Base-by-base conservation (phyloP, 2,113 vertebrate genomes). In the Brachypteracias leptosomus region DNA sequence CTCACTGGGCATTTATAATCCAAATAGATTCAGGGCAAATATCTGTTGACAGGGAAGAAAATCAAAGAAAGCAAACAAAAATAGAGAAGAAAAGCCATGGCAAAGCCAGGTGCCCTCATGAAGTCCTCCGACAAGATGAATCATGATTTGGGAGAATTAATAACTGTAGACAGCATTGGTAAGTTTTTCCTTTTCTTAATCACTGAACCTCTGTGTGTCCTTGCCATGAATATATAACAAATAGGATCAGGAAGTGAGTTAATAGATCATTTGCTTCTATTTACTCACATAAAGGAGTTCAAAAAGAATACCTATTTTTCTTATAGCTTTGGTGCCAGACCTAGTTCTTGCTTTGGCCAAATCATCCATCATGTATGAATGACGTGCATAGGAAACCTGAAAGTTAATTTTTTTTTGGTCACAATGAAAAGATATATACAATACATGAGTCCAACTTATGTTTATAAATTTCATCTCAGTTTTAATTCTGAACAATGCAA, bases 181-280 rank as follows among this genome's bases (percentile, higher is more conserved):
- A 94, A 95, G 85, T 62, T 97, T 95, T 97, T 93, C 79, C 92
- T 96, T 91, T 91, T 68, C 89, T 95, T 90, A 95, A 87, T 87
- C 75, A 77, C 79, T 87, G 73, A 91, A 95, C 76, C 80, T 78
- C 38, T 1, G 1, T 18, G 1, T 83, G 86, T 94, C 66, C 84
- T 95, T 75, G 49, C 74, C 68, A 46, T 81, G 46, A 93, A 88
- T 59, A 86, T 51, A 47, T 70, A 94, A 91, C 59, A 94, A 95
- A 95, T 86, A 85, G 36, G 40, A 93, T 85, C 71, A 88, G 85
- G 82, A 95, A 93, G 80, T 81, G 40, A 92, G 93, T 94, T 93
- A 94, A 78, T 74, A 85, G 20, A 91, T 87, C 46, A 72, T 52
- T 95, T 67, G 11, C 61, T 88, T 95, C 74, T 87, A 66, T 93